Conservation (phyloP, 2,113 vertebrate genomes). For the Ciconia boyciana region DNA sequence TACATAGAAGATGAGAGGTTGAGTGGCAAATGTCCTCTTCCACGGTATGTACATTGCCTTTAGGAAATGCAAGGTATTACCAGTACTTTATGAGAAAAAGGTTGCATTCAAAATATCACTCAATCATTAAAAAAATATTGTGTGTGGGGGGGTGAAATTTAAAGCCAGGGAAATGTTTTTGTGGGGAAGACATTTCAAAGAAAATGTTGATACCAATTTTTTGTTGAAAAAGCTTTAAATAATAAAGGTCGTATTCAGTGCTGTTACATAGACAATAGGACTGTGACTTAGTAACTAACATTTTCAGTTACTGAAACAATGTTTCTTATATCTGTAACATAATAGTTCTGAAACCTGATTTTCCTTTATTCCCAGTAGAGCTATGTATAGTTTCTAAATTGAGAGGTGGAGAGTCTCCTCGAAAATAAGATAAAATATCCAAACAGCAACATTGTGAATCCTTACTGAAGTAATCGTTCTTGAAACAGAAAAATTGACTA, state of each 20-base stretch:
- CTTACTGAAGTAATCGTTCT: background rate
- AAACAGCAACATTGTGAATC: background rate
- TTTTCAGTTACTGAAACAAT: background rate
- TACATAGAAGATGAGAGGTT: constrained; percentile 96
- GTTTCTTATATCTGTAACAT: background rate
- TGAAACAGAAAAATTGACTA: background rate
- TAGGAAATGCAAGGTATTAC: background rate
- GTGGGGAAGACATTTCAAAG: background rate
- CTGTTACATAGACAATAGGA: background rate
- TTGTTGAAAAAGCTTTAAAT: background rate
- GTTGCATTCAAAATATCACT: background rate
- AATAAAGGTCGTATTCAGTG: background rate
- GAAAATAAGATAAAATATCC: background rate
- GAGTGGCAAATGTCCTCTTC: constrained; percentile 96
- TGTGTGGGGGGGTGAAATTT: background rate
- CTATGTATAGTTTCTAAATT: background rate
- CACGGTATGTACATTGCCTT: constrained; percentile 75
- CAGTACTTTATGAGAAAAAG: background rate
- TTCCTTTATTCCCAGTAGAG: background rate
- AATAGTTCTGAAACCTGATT: background rate
- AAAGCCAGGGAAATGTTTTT: background rate
- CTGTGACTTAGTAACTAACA: background rate
- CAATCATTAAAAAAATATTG: background rate
- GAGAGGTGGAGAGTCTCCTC: background rate
- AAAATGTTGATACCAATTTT: background rate